Base-by-base conservation (phyloP, 1,140 invertebrate species). In the Neodiprion virginianus region DNA sequence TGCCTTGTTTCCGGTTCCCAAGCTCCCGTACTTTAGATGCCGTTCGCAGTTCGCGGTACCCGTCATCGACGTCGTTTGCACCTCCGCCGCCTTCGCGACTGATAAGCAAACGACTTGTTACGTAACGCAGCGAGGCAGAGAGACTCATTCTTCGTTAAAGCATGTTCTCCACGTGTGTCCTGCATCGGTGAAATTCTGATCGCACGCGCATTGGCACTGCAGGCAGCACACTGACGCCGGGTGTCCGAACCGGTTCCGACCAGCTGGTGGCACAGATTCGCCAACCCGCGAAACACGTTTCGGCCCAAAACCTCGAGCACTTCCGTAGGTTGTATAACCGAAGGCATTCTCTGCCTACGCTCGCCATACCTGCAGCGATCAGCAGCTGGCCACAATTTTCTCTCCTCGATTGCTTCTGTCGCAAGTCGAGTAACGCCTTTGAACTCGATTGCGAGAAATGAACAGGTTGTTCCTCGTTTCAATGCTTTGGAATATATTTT, bases 201-300 rank as follows among this genome's bases (percentile, higher is more conserved):
- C 53, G 53, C n/a, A 61, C 4, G 53, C 28, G 28, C 28, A 40
- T 61, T 8, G 53, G 53, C 8, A 61, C n/a, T 61, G 28, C 2
- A 2, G 5, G 28, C 28, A 40, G 28, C 2, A 40, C 28, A 5
- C 28, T 5, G 28, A 40, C 28, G 28, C 28, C 28, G 5, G 28
- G 28, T 8, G 11, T 61, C n/a, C 53, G 53, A 61, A 61, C 53
- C 53, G 53, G 53, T 61, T 61, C 8, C n/a, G 11, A 61, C 53
- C 53, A 61, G 53, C 53, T 61, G 53, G 53, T 61, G 53, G 53
- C 53, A 61, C 53, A 61, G 53, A 61, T 61, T 61, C n/a, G 53
- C 53, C n/a, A 61, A 61, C 53, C 53, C 53, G 53, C 53, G 8
- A 61, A 61, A 61, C 53, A 61, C 53, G 53, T 61, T 61, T 61